Evolutionary conservation across 2,888 invertebrate species (phyloP), one percentile per base, ranked within the genome.

Genomic region (Deilephila porcellus): DNA sequence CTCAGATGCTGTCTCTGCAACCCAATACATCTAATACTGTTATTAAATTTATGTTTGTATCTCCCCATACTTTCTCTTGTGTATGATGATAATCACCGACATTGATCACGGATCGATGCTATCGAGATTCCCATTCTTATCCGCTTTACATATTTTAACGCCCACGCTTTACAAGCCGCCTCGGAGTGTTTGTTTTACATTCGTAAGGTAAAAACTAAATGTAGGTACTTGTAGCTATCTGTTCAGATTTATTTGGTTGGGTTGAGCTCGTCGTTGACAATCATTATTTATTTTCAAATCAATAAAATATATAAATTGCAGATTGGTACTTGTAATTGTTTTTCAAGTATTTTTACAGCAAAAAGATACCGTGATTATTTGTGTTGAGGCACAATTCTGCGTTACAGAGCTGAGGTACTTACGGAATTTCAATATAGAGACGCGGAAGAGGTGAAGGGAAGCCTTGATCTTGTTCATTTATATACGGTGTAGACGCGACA

Each of bases 1-100:
- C 85, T 88, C 86, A 86, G 89, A 87, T 89, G 87, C 84, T 88
- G 90, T 88, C 91, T 91, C 88, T 86, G 91, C 89, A 90, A 91
- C 89, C 88, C 89, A 88, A 93, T 92, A 93, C 88, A 90, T 92
- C 92, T 92, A 91, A 91, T 92, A 91, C 90, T 92, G 91, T 92
- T 92, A 92, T 92, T 92, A 92, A 92, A 90, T 91, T 90, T 90
- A 90, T 91, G 89, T 90, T 86, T 87, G 84, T 87, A 87, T 88
- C 86, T 85, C 80, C 83, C 81, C 83, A 87, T 89, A 93, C 93
- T 93, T 93, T 93, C 93, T 91, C 92, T 86, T 83, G 80, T 86
- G 85, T 89, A 86, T 86, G 86, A 85, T 85, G 84, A 85, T 90
- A 90, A 90, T 90, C 89, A 86, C 83, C 81, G 82, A 82, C 89